Base-by-base conservation (phyloP, 2,888 invertebrate genomes). In the Eilema sororculum region DNA sequence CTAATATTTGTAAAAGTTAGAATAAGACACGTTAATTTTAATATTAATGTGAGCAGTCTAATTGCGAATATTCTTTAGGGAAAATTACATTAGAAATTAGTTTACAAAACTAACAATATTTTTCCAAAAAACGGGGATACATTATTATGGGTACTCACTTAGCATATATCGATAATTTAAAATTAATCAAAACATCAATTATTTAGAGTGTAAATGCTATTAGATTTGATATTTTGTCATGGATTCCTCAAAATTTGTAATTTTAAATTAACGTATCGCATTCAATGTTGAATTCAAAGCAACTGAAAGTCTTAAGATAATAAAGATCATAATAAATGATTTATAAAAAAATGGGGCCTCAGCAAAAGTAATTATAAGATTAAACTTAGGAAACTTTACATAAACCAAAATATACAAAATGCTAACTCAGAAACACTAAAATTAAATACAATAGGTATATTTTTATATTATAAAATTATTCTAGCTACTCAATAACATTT, bases 401-500 rank as follows among this genome's bases (percentile, higher is more conserved):
- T 63, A 70, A 75, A 81, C 68, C 80, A 78, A 82, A 80, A 82
- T 82, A 80, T 82, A 82, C 82, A 82, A 69, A 78, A 73, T 73
- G 59, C 63, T 63, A 78, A 74, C 67, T 79, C 78, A 71, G 67
- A 77, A 77, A 66, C 58, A 73, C 78, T 75, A 68, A 74, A 79
- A 25, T 76, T 78, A 71, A 74, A 76, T 78, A 66, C 70, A 80
- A 78, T 66, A 46, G n/a, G n/a, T n/a, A n/a, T 78, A 58, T 73
- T 64, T 78, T 67, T 78, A 75, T 78, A 82, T 78, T 79, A 77
- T 85, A 82, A 91, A 91, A 93, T 93, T 93, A 93, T 87, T 87
- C 92, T 93, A 94, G 82, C 93, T 94, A 93, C 87, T 84, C 82
- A 87, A 85, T 89, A 89, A 90, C 86, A 87, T 83, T 86, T 88